Conservation (phyloP, 1,140 invertebrate species). For the Meloidogyne exigua region DNA sequence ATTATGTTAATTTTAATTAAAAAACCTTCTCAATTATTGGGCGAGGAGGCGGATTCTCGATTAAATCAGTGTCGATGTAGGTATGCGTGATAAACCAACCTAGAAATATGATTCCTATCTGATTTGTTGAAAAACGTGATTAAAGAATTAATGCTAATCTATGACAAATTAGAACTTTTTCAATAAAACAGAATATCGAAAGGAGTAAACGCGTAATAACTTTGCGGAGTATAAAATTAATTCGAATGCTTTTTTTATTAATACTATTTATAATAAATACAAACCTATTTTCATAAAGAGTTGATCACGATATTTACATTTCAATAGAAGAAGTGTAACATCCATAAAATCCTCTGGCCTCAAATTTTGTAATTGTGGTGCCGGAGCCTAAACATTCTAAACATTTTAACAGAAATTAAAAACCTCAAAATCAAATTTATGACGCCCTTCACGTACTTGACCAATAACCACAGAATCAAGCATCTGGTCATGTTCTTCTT, state of each 20-base stretch:
- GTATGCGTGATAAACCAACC: constrained; percentile 98
- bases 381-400: constrained; percentile 71
- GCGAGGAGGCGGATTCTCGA: constrained; percentile 86
- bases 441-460: constrained; percentile 90
- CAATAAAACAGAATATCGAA: too few relatives aligned
- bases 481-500: constrained; percentile 76
- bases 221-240: too few relatives aligned
- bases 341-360: constrained; percentile 91
- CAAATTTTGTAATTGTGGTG: constrained; percentile 87
- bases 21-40: constrained; percentile 85
- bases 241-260: too few relatives aligned
- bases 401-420: constrained; percentile 25
- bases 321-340: constrained; percentile 91
- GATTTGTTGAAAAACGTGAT: too few relatives aligned
- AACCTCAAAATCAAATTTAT: constrained; percentile 94
- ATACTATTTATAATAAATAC: too few relatives aligned
- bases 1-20: background rate
- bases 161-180: too few relatives aligned
- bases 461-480: constrained; percentile 92
- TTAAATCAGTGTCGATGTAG: constrained; percentile 85
- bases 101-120: constrained; percentile 76
- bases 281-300: constrained; percentile 38
- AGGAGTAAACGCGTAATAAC: too few relatives aligned
- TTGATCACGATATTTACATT: constrained; percentile 82
- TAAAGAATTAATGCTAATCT: too few relatives aligned